Conservation (phyloP, 2,797 vertebrate genomes). For the Bovichtus diacanthus region DNA sequence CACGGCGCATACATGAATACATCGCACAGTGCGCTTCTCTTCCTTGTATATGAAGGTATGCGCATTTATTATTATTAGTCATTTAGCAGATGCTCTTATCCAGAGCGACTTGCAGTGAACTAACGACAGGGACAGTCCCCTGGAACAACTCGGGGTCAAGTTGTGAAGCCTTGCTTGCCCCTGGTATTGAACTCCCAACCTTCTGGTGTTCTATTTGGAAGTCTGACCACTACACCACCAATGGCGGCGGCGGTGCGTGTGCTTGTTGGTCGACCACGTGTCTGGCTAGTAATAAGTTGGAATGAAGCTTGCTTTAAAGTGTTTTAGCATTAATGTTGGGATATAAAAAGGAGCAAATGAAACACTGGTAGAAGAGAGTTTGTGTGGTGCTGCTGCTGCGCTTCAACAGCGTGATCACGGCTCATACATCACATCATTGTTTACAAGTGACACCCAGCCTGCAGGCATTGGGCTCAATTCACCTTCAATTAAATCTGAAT, state of each 20-base stretch:
- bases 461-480: constrained; percentile 10
- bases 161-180: no score
- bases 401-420: constrained; percentile 20
- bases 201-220: no score
- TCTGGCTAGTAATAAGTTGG: neutral
- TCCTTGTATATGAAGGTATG: neutral
- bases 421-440: constrained; percentile 34
- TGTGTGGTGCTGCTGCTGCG: constrained; percentile 9
- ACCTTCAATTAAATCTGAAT: constrained; percentile 27
- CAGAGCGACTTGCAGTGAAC: no score
- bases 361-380: neutral
- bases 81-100: no score
- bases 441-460: constrained; percentile 43
- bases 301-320: neutral
- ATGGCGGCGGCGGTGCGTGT: no score
- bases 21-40: constrained; percentile 32
- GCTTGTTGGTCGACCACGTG: no score
- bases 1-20: neutral
- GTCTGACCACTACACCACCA: no score
- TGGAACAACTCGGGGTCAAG: no score
- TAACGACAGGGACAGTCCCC: no score
- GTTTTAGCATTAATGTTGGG: neutral
- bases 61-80: neutral
- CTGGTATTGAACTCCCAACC: no score
- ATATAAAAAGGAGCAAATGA: neutral